Percentiles rank a stretch among this genome's conserved stretches.
Evolutionary conservation across 2,797 vertebrate species (phyloP).

Genomic region (Onychomys torridus): DNA sequence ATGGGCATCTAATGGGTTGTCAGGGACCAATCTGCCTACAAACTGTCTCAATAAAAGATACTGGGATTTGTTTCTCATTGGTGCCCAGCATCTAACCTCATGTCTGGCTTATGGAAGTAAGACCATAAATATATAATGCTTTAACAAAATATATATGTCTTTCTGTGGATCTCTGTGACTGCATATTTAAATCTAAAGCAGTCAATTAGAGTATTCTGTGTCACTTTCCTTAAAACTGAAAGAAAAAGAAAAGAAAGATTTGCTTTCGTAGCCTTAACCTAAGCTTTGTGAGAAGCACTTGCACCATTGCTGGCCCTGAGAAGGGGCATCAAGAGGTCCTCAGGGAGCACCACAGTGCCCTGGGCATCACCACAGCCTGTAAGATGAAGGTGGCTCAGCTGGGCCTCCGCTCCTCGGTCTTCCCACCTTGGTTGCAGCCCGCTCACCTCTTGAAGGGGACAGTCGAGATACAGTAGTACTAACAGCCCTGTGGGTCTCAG

Average conservation of each 20-base stretch:
- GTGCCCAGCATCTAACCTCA: not conserved
- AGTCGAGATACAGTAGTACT: not conserved
- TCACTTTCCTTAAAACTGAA: constrained; percentile 16
- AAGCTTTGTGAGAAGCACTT: constrained; percentile 34
- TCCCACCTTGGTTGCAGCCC: not conserved
- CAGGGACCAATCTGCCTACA: not conserved
- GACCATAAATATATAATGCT: not conserved
- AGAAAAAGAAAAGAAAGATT: not conserved
- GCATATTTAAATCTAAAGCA: constrained; percentile 51
- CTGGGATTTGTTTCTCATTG: constrained; percentile 30
- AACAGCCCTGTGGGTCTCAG: not conserved
- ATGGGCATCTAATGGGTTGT: not conserved
- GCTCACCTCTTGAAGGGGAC: not conserved
- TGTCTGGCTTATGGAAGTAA: not conserved
- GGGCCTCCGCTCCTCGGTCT: not conserved
- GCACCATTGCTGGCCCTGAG: not conserved
- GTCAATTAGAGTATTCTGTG: constrained; percentile 56
- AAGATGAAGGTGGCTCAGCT: not conserved
- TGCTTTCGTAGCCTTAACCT: not conserved
- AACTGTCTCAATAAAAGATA: not conserved
- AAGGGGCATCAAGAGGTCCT: not conserved
- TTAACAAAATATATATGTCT: not conserved
- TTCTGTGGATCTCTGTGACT: not conserved
- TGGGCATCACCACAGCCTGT: not conserved
- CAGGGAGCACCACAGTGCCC: no score